Conservation (phyloP, 2,797 vertebrate genomes). For the Oreochromis grahami region DNA sequence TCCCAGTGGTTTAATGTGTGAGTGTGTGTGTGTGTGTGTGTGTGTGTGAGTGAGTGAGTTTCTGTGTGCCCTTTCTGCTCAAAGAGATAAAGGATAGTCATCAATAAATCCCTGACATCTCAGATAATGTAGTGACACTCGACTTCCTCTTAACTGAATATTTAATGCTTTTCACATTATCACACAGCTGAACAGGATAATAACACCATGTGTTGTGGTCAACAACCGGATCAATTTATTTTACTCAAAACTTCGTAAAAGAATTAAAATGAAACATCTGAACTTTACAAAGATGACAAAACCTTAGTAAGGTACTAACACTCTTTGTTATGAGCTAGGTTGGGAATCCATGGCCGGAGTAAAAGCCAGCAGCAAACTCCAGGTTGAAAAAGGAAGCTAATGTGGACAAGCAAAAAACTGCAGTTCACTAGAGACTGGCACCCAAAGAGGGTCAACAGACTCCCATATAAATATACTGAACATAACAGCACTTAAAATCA, state of each 20-base stretch:
- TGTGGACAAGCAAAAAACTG: neutral
- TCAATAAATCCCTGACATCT: constrained; percentile 63
- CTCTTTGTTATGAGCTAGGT: neutral
- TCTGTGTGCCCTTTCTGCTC: constrained; percentile 11
- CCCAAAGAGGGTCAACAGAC: neutral
- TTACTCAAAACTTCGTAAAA: neutral
- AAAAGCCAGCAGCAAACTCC: neutral
- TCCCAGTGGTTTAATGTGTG: constrained; percentile 37
- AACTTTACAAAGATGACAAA: neutral
- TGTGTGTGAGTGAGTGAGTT: neutral
- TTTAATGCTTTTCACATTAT: constrained; percentile 64
- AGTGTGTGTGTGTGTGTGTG: neutral
- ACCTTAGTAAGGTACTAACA: neutral
- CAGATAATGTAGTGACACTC: constrained; percentile 76
- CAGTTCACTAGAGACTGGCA: neutral
- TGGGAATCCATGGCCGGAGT: neutral
- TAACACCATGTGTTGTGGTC: constrained; percentile 30
- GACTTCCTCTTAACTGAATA: constrained; percentile 65
- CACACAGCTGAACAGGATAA: constrained; percentile 28
- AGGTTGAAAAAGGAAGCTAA: neutral
- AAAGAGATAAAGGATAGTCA: constrained; percentile 45
- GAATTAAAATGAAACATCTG: neutral
- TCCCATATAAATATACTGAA: neutral
- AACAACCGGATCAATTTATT: constrained; percentile 35
- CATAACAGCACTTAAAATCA: neutral